These are phyloP conservation scores for Cyrtonyx montezumae DNA, from an alignment of 2,113 vertebrate species.

Conservation along the genomic window DNA sequence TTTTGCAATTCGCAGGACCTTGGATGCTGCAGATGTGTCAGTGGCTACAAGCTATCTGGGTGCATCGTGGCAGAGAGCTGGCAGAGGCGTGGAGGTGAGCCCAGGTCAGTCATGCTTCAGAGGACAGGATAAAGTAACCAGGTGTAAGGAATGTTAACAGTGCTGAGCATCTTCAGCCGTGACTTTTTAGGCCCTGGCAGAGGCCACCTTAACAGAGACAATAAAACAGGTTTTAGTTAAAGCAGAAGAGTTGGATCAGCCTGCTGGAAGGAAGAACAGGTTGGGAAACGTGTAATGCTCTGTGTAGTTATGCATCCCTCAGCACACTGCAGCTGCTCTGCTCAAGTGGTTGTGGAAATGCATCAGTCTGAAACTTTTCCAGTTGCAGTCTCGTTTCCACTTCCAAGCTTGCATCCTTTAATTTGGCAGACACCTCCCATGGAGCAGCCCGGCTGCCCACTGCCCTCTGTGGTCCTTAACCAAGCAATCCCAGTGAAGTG, in stretches of 20 bases:
- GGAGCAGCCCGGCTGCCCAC: fast-evolving
- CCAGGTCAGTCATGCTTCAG: not conserved
- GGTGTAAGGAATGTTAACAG: conserved; percentile 38
- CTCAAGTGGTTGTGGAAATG: fast-evolving
- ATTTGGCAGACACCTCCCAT: not conserved
- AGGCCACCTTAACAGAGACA: conserved; percentile 72
- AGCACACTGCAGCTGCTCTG: not conserved
- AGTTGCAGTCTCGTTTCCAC: not conserved
- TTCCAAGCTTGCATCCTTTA: not conserved
- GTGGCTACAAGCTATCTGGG: not conserved
- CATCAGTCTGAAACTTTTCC: not conserved
- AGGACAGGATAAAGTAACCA: conserved; percentile 39
- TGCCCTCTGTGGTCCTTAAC: not conserved
- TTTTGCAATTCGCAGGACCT: not conserved
- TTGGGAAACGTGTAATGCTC: fast-evolving
- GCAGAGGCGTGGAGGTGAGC: conserved; percentile 20
- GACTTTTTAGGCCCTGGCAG: conserved; percentile 64
- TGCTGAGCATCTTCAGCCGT: conserved; percentile 45
- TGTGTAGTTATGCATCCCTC: not conserved
- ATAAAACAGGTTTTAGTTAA: conserved; percentile 50
- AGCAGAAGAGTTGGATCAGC: not conserved
- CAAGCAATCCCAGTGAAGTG: not conserved
- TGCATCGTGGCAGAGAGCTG: conserved; percentile 7
- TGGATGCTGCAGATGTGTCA: not conserved
- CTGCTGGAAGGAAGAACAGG: not conserved